Evolutionary conservation across 2,113 vertebrate genomes (phyloP).

Genomic region (Callithrix jacchus): DNA sequence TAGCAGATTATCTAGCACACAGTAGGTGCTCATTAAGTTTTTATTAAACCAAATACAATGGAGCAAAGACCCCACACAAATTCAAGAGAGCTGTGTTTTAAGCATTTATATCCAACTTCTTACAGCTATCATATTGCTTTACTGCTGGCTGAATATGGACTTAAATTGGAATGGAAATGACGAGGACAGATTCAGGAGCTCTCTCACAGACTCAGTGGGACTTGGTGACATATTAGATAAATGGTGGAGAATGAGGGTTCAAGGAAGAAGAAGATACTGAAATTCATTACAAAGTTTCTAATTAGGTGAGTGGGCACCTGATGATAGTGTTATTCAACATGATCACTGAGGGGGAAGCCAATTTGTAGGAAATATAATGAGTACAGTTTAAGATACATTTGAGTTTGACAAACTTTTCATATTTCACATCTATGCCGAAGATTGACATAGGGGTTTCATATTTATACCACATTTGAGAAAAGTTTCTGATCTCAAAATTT

Average conservation of each 20-base stretch:
- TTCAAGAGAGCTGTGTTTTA: not conserved
- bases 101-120: not conserved
- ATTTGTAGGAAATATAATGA: constrained; percentile 1
- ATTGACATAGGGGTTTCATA: not conserved
- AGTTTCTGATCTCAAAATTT: constrained; percentile 61
- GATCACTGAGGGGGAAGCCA: not conserved
- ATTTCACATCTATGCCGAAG: not conserved
- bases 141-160: not conserved
- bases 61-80: not conserved
- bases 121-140: not conserved
- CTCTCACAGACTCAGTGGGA: not conserved
- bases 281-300: constrained; percentile 36
- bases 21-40: not conserved
- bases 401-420: constrained; percentile 41
- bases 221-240: not conserved
- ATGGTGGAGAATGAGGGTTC: not conserved
- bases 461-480: constrained; percentile 51
- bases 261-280: not conserved
- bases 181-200: not conserved
- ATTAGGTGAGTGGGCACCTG: not conserved
- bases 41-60: constrained; percentile 24
- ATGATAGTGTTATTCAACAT: not conserved
- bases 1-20: constrained; percentile 4
- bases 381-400: not conserved
- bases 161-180: constrained; percentile 35